Percentiles rank a stretch among this genome's conserved stretches.
phyloP scores from a whole-genome alignment of 2,113 vertebrate species.

The Psephotus haematonotus region DNA sequence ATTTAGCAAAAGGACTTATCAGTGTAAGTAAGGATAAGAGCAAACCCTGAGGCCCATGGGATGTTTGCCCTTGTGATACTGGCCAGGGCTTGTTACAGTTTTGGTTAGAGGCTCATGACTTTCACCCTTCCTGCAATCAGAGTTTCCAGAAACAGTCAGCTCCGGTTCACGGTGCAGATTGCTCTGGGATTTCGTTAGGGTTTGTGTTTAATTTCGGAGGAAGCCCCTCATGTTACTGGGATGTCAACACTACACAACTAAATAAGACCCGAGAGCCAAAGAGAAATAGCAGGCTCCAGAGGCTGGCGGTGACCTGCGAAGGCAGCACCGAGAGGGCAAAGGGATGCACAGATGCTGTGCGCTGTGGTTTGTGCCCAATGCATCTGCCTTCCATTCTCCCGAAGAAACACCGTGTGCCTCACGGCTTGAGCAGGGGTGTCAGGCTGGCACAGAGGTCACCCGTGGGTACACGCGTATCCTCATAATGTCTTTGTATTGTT shows the following conservation, averaged over 20 bases:
- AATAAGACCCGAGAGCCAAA: background rate
- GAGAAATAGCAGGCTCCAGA: background rate
- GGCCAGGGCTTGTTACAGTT: slow-evolving; percentile 11
- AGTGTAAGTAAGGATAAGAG: background rate
- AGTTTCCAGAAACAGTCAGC: background rate
- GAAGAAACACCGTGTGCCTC: rapidly evolving
- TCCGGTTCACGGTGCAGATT: background rate
- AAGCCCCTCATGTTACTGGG: background rate
- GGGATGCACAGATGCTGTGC: background rate
- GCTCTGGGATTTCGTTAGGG: slow-evolving; percentile 29
- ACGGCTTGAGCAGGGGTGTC: background rate
- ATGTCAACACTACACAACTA: background rate
- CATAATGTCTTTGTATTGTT: background rate
- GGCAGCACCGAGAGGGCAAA: background rate
- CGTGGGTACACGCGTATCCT: background rate
- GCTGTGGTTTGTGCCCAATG: background rate
- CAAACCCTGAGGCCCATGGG: slow-evolving; percentile 20
- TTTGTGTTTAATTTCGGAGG: background rate
- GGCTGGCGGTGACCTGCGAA: background rate
- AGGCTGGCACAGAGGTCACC: background rate
- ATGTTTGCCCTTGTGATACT: background rate
- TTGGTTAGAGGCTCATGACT: background rate
- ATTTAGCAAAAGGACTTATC: slow-evolving; percentile 34
- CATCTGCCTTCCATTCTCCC: background rate
- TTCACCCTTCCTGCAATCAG: background rate